A percentile compares a stretch with the other conserved stretches of the same genome.
phyloP scores from a whole-genome alignment of 2,113 vertebrate species.

The Ictalurus furcatus region DNA sequence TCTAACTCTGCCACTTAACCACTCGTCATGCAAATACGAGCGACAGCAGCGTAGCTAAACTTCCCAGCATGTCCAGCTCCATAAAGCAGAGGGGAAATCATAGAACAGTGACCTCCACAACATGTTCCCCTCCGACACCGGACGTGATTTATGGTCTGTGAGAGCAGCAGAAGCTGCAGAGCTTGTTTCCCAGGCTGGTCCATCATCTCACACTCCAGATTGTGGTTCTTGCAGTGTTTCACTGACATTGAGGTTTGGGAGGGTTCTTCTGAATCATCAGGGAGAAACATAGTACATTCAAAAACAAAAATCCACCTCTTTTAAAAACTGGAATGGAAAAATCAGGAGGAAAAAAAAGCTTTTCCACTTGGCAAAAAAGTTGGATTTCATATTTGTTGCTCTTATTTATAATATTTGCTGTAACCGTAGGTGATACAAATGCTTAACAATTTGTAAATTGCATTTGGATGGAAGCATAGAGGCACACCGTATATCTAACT shows the following conservation, averaged over 20 bases:
- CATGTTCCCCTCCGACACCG: slow-evolving; percentile 11
- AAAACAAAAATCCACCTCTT: neutral
- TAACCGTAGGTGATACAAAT: neutral
- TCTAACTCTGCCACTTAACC: neutral
- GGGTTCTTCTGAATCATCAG: neutral
- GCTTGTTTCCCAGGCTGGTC: slow-evolving; percentile 38
- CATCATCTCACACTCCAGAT: slow-evolving; percentile 20
- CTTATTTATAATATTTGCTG: neutral
- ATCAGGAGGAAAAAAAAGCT: neutral
- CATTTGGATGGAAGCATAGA: neutral
- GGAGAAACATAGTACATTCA: neutral
- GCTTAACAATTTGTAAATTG: neutral
- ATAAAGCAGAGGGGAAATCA: slow-evolving; percentile 29
- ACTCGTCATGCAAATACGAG: neutral
- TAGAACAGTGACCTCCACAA: slow-evolving; percentile 34
- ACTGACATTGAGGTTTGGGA: neutral
- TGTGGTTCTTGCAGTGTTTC: slow-evolving; percentile 13
- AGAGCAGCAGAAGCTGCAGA: slow-evolving; percentile 20
- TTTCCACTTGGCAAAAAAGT: neutral
- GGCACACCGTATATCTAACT: neutral
- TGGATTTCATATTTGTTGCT: neutral
- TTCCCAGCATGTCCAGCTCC: slow-evolving; percentile 21
- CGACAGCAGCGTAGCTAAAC: slow-evolving; percentile 27
- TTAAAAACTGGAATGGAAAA: neutral
- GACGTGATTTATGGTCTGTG: slow-evolving; percentile 44